Percentiles rank a stretch among this genome's conserved stretches.
Evolutionary conservation across 1,140 invertebrate species (phyloP).

Genomic region (Heliconius congener): DNA sequence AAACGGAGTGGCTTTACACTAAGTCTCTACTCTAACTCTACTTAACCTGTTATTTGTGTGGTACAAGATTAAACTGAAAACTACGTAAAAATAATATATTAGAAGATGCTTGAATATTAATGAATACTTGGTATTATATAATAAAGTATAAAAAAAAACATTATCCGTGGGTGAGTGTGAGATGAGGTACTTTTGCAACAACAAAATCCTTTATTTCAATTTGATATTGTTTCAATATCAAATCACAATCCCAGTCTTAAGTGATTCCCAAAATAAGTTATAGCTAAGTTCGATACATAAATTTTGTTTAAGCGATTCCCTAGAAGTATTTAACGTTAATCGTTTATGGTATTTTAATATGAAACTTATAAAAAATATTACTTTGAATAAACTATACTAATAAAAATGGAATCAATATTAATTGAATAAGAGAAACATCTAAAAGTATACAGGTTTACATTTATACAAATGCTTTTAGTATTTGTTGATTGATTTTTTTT

Average conservation of each 20-base stretch:
- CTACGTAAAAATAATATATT: not conserved
- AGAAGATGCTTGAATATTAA: not conserved
- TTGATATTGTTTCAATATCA: not conserved
- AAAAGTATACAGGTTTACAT: too few species aligned
- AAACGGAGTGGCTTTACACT: too few species aligned
- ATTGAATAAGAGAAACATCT: too few species aligned
- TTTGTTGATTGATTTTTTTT: too few species aligned
- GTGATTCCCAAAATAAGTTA: not conserved
- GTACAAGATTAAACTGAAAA: too few species aligned
- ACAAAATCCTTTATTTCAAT: not conserved
- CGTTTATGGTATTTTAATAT: too few species aligned
- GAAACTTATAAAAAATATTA: too few species aligned
- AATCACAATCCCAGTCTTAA: not conserved
- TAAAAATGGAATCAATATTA: too few species aligned
- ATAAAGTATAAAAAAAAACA: not conserved
- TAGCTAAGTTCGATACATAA: not conserved
- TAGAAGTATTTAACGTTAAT: not conserved
- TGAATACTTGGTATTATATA: not conserved
- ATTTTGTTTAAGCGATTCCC: not conserved
- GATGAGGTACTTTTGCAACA: not conserved
- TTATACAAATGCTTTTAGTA: too few species aligned
- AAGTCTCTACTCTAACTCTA: too few species aligned
- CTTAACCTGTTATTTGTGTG: too few species aligned
- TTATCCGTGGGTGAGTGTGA: not conserved
- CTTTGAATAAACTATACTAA: too few species aligned